Conservation (phyloP, 1,140 invertebrate species). For the Conus betulinus region DNA sequence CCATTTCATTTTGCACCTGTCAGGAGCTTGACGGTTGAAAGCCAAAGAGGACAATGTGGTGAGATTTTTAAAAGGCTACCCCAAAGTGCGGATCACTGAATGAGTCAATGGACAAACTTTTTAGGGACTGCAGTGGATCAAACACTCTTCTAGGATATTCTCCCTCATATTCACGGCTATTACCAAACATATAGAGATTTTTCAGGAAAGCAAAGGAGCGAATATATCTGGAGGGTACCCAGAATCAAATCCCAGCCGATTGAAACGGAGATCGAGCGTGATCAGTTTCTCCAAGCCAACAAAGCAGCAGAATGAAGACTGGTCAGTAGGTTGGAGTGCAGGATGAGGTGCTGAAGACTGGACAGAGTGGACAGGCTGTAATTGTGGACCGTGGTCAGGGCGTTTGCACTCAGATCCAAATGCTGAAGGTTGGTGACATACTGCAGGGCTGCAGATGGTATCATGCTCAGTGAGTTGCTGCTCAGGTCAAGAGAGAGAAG, state of each 20-base stretch:
- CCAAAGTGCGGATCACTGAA: conserved; percentile 2
- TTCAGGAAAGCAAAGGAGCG: not conserved
- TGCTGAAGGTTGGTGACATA: not conserved
- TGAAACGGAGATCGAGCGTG: not conserved
- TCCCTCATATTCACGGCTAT: not conserved
- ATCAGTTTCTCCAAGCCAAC: not conserved
- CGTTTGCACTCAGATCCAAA: not conserved
- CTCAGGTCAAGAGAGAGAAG: not conserved
- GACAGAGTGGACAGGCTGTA: not conserved
- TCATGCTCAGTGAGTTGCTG: not conserved
- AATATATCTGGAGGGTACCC: not conserved
- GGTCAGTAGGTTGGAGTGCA: not conserved
- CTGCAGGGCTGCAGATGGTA: not conserved
- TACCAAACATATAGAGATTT: not conserved
- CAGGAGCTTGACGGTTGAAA: not conserved
- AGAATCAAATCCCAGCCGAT: not conserved
- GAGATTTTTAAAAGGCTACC: not conserved
- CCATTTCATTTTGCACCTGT: not conserved
- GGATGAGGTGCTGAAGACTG: not conserved
- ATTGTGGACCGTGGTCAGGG: not conserved
- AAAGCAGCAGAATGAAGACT: not conserved
- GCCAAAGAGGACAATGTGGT: not conserved
- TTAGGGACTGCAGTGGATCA: not conserved
- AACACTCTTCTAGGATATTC: not conserved
- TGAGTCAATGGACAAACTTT: not conserved